These are phyloP conservation scores for Macrophya annulata DNA, from an alignment of 2,888 invertebrate species.

Conservation along the genomic window DNA sequence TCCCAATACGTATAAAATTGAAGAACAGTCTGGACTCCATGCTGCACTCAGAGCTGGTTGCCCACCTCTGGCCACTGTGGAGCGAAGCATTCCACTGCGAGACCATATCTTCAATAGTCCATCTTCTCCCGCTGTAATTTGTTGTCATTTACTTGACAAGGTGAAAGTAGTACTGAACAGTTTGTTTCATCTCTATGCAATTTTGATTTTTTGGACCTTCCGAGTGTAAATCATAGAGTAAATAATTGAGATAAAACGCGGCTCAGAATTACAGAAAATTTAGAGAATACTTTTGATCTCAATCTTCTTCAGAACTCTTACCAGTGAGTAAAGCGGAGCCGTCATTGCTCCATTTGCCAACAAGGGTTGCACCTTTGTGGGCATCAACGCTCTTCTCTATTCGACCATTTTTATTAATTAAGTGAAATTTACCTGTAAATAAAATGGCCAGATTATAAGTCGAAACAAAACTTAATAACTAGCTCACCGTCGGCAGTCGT, in stretches of 20 bases:
- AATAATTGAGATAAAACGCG: no score
- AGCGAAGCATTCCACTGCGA: constrained; percentile 95
- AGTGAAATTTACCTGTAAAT: constrained; percentile 88
- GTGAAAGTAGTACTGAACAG: not conserved
- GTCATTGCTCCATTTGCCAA: constrained; percentile 96
- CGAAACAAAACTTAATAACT: constrained; percentile 10
- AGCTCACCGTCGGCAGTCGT: constrained; percentile 91
- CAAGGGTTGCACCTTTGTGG: constrained; percentile 94
- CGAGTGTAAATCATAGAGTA: no score
- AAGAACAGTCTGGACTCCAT: constrained; percentile 89
- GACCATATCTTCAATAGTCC: constrained; percentile 99
- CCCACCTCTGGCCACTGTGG: constrained; percentile 92
- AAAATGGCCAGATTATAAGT: constrained; percentile 54
- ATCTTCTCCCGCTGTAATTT: constrained; percentile 93
- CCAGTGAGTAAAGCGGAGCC: constrained; percentile 96
- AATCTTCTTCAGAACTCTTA: constrained; percentile 71
- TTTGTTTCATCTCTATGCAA: not conserved
- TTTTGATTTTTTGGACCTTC: no score
- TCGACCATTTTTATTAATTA: constrained; percentile 93
- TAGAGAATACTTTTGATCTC: not conserved
- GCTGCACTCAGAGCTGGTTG: constrained; percentile 91
- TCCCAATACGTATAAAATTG: constrained; percentile 87
- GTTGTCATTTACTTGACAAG: not conserved
- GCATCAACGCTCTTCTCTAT: constrained; percentile 96
- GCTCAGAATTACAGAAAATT: not conserved